Base-by-base conservation (phyloP, 2,888 invertebrate species). In the Drosophila anomelani region DNA sequence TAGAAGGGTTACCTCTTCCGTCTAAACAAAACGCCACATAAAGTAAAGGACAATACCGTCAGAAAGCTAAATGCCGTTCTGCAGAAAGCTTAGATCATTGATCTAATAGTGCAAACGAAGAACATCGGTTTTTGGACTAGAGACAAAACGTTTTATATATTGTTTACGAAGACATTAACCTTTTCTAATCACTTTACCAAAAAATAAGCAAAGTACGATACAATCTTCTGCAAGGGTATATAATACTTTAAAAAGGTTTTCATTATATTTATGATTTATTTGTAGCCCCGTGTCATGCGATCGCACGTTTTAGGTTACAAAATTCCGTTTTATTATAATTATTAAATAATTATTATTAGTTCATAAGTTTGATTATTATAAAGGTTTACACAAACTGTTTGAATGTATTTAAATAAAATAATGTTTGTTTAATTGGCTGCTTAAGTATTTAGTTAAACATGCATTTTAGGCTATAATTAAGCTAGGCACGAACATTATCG, bases 361-460 rank as follows among this genome's bases (percentile, higher is more conserved):
- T 61, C 17, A 43, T 15, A 36, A 44, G 43, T 41, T 49, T 26
- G 17, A 60, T 43, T 36, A 49, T 44, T 36, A 36, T 51, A 36
- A 61, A 29, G 64, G 44, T 62, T 62, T 56, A 62, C 61, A 61
- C 61, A 62, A 26, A 43, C 36, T 54, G 20, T 53, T 60, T 32
- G 41, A n/a, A 34, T n/a, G 32, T 51, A 29, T 44, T 64, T 64
- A 44, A 43, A 44, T 51, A n/a, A 60, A 51, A 44, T 64, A 17
- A 36, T 59, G 39, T 49, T 17, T 49, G 26, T 60, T 64, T 51
- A 60, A 51, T 61, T 47, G 64, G 43, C 64, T 60, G 64, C 64
- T 64, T 61, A 51, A 15, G 64, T 60, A 64, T 60, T 51, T 36
- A 49, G 43, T 64, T 60, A 60, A 51, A 51, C 64, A 64, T 56